These are phyloP conservation scores for Clarias magur DNA, from an alignment of 2,113 vertebrate genomes.

Conservation along the genomic window DNA sequence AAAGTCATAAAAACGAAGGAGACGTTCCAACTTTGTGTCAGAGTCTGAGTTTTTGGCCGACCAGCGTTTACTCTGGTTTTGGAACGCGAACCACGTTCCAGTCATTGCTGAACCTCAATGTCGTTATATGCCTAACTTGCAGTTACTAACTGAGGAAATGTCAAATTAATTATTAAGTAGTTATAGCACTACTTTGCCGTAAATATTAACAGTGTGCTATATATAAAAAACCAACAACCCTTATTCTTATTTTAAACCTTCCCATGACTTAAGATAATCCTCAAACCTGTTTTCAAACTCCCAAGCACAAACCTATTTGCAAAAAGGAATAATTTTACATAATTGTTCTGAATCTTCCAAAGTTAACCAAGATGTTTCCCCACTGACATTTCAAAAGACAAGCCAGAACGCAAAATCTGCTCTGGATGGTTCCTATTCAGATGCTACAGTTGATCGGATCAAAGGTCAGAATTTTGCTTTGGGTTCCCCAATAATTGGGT, in stretches of 20 bases:
- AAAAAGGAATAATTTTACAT: not conserved
- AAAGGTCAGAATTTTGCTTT: not conserved
- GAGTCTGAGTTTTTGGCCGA: constrained; percentile 6
- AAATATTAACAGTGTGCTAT: not conserved
- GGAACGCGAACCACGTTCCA: not conserved
- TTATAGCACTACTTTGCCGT: not conserved
- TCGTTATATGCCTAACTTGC: not conserved
- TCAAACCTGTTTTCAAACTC: not conserved
- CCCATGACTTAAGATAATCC: not conserved
- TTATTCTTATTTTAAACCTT: not conserved
- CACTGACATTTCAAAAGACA: not conserved
- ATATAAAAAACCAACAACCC: not conserved
- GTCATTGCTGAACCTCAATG: not conserved
- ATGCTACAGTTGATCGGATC: constrained; percentile 27
- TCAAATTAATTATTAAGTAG: not conserved
- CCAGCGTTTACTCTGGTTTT: constrained; percentile 10
- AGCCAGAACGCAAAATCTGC: constrained; percentile 30
- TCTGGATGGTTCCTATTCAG: constrained; percentile 4
- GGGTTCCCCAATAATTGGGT: constrained; percentile 20
- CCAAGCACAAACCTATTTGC: not conserved
- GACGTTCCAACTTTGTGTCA: constrained; percentile 14
- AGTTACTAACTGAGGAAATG: not conserved
- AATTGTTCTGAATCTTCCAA: not conserved
- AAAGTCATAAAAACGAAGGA: constrained; percentile 23
- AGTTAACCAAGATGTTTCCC: not conserved